A percentile compares a stretch with the other conserved stretches of the same genome.
Evolutionary conservation across 2,113 vertebrate genomes (phyloP).

Genomic region (Microtus montanus): DNA sequence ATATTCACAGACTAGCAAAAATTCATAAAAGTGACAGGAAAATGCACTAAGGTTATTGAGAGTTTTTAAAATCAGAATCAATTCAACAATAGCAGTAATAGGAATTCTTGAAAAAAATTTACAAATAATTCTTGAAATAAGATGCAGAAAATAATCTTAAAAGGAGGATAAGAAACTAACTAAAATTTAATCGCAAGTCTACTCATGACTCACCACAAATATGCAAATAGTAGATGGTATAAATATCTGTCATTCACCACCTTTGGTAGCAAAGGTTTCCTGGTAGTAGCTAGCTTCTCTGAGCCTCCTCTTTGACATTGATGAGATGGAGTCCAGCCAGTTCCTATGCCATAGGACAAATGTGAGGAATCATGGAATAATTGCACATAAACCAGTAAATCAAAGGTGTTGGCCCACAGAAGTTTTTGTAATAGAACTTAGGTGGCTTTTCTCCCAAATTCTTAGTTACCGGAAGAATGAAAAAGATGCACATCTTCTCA

Average conservation of each 20-base stretch:
- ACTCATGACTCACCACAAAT: neutral
- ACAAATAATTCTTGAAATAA: constrained; percentile 49
- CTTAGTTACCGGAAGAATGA: neutral
- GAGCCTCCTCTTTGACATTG: neutral
- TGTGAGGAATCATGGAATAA: neutral
- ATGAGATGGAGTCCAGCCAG: neutral
- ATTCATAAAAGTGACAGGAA: neutral
- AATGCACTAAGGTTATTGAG: neutral
- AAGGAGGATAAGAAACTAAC: neutral
- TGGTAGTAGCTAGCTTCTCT: neutral
- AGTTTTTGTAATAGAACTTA: neutral
- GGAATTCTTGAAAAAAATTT: neutral
- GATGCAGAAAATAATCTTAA: constrained; percentile 23
- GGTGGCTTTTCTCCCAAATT: neutral
- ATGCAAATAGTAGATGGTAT: neutral
- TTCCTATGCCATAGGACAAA: neutral
- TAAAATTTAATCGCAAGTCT: neutral
- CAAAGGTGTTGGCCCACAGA: neutral
- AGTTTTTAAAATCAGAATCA: neutral
- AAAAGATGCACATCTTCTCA: neutral
- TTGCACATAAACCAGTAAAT: neutral
- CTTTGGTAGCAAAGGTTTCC: neutral
- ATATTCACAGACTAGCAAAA: neutral
- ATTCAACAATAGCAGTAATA: neutral
- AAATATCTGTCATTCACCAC: neutral